Base-by-base conservation (phyloP, 2,888 invertebrate genomes). In the Hipparchia semele region DNA sequence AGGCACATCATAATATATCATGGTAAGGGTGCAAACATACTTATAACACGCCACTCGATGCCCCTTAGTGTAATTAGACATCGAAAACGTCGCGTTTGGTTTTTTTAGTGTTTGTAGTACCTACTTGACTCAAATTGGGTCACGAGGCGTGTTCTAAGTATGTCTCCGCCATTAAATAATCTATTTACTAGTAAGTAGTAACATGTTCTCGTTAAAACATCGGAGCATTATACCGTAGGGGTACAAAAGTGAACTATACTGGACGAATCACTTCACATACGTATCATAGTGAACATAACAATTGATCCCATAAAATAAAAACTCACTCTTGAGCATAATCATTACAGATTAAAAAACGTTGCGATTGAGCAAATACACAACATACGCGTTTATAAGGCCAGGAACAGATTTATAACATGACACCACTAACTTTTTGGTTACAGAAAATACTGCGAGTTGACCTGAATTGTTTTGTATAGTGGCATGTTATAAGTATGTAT, bases 251-350 rank as follows among this genome's bases (percentile, higher is more conserved):
- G 75, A 74, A 75, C 74, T 72, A 58, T 23, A 84, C 80, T 85
- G 89, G 89, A 90, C 89, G 85, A 86, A 86, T 87, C 85, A 86
- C 85, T 83, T 83, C 84, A 86, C 84, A 86, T 83, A 86, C 84
- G 86, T 80, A 83, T 80, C 80, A 79, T 79, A 82, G 83, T 85
- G 82, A 83, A 84, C 80, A 76, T 81, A 84, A 86, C 77, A 70
- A 85, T 88, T 84, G 88, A 88, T 90, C 85, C 85, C 85, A 86
- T 84, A 87, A 89, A 88, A 89, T 79, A 85, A 84, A 86, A 87
- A 87, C 88, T 90, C 90, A 86, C 87, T 83, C 84, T 91, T 93
- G 92, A 93, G 93, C 92, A 90, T 85, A 87, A 92, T 89, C 86
- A 89, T 83, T 84, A 85, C 82, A 82, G 89, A 87, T 88, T 87